Evolutionary conservation across 2,113 vertebrate species (phyloP), one percentile per base, ranked within the genome.

Genomic region (Bujurquina vittata): DNA sequence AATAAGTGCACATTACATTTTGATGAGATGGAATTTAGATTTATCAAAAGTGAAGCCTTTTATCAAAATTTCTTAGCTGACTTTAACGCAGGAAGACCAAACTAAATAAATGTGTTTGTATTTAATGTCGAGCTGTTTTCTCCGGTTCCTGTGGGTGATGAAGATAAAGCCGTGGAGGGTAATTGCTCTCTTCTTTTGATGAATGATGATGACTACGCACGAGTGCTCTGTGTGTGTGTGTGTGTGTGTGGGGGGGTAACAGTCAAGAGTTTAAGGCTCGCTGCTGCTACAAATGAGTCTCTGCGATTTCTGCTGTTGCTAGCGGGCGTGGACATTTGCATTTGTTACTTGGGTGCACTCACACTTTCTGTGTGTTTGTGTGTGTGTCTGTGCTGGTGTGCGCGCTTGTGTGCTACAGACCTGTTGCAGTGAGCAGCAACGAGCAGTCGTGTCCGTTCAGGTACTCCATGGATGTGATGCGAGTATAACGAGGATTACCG

Each of bases 381-480:
- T 46, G 4, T 46, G 43, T 46, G 6, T 18, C 10, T 10, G 49
- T 52, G 0, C 33, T 7, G 3, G 4, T 2, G 29, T 17, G 15
- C 9, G 33, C 14, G 2, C 2, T 17, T 63, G 52, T 26, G 78
- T 5, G 55, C 43, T 26, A 2, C 26, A 14, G 20, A 93, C 93
- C 94, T 94, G 93, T 94, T 18, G 94, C 92, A 1, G 94, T 93
- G 81, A 94, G 91, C 65, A 94, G 90, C 57, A 94, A 40, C 0
- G 94, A 94, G 10, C 94, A 94, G 87, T 94, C 94, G 3, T 94
- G 94, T 62, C 98, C 98, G 0, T 99, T 99, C 88, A 99, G 95
- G 87, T 99, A 99, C 91, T 99, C 98, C 98, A 99, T 98, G 10
- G 98, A 96, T 0, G 98, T 99, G 94, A 99, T 98, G 76, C 97